These are phyloP conservation scores for Zaprionus kolodkinae DNA, from an alignment of 1,140 invertebrate species.

Conservation along the genomic window DNA sequence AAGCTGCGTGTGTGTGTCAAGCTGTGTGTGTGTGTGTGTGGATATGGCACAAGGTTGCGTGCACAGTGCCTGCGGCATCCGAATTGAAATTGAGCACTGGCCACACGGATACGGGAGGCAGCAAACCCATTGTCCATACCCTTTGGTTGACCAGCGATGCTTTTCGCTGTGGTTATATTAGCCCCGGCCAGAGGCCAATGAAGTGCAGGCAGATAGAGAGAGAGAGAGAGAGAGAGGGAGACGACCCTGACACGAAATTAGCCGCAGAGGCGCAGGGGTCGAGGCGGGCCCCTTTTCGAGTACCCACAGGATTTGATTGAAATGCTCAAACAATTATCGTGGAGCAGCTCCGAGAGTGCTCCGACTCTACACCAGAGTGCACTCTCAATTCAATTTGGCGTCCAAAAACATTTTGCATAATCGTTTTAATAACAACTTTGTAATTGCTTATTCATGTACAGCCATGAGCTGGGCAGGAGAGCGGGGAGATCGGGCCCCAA, in stretches of 20 bases:
- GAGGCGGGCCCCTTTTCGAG: not conserved
- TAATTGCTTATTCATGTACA: conserved; percentile 82
- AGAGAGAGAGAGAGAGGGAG: not conserved
- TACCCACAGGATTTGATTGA: conserved; percentile 35
- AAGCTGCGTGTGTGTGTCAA: conserved; percentile 34
- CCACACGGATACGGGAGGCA: not conserved
- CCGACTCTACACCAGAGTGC: conserved; percentile 31
- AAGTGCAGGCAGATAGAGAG: not conserved
- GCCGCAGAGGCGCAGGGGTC: not conserved
- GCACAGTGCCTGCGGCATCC: conserved; percentile 34
- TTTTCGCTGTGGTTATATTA: conserved; percentile 30
- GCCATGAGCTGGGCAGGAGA: conserved; percentile 16
- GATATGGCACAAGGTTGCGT: conserved; percentile 71
- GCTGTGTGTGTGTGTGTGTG: conserved; percentile 16
- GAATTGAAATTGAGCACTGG: conserved; percentile 53
- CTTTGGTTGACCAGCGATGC: conserved; percentile 33
- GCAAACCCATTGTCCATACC: not conserved
- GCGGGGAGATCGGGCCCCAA: conserved; percentile 21
- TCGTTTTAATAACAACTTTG: conserved; percentile 83
- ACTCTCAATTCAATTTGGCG: conserved; percentile 61
- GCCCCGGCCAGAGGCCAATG: not conserved
- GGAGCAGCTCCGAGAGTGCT: conserved; percentile 3
- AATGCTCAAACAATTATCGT: conserved; percentile 38
- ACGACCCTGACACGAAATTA: conserved; percentile 1
- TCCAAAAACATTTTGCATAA: conserved; percentile 67